A percentile compares a stretch with the other conserved stretches of the same genome.
Evolutionary conservation across 2,113 vertebrate species (phyloP).

Genomic region (Rattus rattus): DNA sequence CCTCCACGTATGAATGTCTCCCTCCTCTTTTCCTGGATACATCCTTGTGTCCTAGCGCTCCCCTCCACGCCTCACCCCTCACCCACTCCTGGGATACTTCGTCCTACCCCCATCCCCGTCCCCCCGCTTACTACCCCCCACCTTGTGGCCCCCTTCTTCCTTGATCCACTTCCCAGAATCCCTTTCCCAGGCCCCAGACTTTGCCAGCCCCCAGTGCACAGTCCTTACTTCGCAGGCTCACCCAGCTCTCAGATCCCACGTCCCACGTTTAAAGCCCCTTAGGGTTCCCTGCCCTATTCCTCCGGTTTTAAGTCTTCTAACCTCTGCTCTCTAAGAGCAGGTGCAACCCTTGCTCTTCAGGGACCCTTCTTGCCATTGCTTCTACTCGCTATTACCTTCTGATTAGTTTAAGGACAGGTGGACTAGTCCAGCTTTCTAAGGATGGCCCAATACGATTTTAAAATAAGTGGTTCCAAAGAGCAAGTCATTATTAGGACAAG

Average conservation of each 20-base stretch:
- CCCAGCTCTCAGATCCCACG: not conserved
- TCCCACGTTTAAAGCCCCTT: too few relatives aligned
- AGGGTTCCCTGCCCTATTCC: not conserved
- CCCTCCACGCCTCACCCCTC: not conserved
- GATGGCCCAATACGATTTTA: not conserved
- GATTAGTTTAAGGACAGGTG: not conserved
- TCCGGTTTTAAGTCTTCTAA: not conserved
- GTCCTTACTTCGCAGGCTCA: not conserved
- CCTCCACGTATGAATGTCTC: not conserved
- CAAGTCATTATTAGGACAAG: not conserved
- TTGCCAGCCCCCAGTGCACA: not conserved
- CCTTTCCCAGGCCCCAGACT: not conserved
- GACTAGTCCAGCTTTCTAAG: constrained; percentile 30
- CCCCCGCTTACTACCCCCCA: too few relatives aligned
- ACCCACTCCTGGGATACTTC: not conserved
- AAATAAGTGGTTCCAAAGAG: not conserved
- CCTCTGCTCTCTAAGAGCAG: not conserved
- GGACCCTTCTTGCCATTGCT: not conserved
- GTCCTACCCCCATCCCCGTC: not conserved
- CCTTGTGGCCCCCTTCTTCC: not conserved
- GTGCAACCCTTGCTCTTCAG: not conserved
- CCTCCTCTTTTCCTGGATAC: not conserved
- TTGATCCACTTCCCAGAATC: not conserved
- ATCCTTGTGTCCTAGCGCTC: not conserved
- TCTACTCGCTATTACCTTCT: not conserved